Evolutionary conservation across 2,113 vertebrate genomes (phyloP), one percentile per base, ranked within the genome.

Genomic region (Callospermophilus lateralis): DNA sequence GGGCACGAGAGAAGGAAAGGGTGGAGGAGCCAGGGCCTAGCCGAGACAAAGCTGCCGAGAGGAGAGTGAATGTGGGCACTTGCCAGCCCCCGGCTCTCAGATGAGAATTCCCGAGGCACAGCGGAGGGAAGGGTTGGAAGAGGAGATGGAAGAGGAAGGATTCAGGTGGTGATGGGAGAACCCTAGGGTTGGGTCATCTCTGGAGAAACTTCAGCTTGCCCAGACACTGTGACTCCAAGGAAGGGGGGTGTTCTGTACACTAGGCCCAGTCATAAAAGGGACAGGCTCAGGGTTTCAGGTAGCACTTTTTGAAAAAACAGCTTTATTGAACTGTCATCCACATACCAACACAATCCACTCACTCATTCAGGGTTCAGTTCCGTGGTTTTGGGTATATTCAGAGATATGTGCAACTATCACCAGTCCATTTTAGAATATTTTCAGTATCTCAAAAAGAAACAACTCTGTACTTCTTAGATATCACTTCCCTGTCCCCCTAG

Each of bases 391-490:
- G 58, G 45, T 70, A 16, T 89, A 79, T 85, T 93, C 39, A 58
- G 24, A 37, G 51, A 30, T 63, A 32, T 0, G 1, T 74, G n/a
- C 39, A 63, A 1, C 48, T 37, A 37, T 93, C 45, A 17, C 37
- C 28, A 42, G 77, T 39, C 51, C 16, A n/a, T 87, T 86, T 83
- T 63, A 81, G 67, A 76, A 55, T 68, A 79, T 76, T 85, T 96
- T 90, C 4, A 34, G 76, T 11, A 73, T 32, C 53, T 90, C 17
- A 73, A 26, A 67, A 80, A 45, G 22, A 76, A 67, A 65, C 26
- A 65, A 3, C 68, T 51, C 39, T 63, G 30, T 63, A 13, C 34
- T 12, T 39, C 72, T 86, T 65, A 39, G 3, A 42, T 89, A 0
- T 93, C 68, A 90, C 42, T 88, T 55, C 55, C 37, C 2, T 74